Base-by-base conservation (phyloP, 30 jellyfish, hydroid and myxozoan species). In the Aurelia aurita complex sp. Pacific region DNA sequence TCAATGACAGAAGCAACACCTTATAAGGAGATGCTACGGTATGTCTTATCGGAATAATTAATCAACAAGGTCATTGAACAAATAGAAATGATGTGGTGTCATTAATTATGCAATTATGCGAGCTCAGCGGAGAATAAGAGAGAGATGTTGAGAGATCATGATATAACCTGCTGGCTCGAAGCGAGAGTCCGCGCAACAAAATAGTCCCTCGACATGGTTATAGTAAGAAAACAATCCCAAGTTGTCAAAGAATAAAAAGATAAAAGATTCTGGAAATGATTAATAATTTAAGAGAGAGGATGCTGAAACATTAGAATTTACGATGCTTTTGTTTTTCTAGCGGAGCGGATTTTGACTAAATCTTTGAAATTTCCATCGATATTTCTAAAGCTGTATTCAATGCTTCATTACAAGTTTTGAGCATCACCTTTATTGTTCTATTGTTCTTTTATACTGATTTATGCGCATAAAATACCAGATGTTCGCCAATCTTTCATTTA, bases 381-480 rank as follows among this genome's bases (percentile, higher is more conserved):
- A 81, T 66, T 69, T 81, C 76, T 34, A 62, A 35, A 76, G 61
- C 43, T 36, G 67, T 81, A 81, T 81, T 81, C 90, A 81, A 70
- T 67, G 10, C 73, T 29, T 18, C 79, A 55, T 32, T 29, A 53
- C 83, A 64, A 46, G 68, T 36, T 23, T 18, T 64, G 74, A 52
- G 69, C 89, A 80, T 81, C 83, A 66, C 72, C 55, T 73, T 70
- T 46, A 42, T 50, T 73, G 81, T 23, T 38, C 62, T 19, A 81
- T 81, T 81, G 90, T 81, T 81, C 17, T 73, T 65, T 35, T 6
- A 40, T 73, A 9, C 82, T 55, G 90, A 71, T 81, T 81, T 81
- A 53, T 81, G 77, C 90, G 60, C 73, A 61, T 52, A 61, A 73
- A 23, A 67, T 81, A 35, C 78, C 90, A 81, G 90, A 68, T 81